A percentile compares a stretch with the other conserved stretches of the same genome.
These are phyloP conservation scores for Glaucopsyche alexis DNA, from an alignment of 2,888 invertebrate genomes.

Conservation along the genomic window DNA sequence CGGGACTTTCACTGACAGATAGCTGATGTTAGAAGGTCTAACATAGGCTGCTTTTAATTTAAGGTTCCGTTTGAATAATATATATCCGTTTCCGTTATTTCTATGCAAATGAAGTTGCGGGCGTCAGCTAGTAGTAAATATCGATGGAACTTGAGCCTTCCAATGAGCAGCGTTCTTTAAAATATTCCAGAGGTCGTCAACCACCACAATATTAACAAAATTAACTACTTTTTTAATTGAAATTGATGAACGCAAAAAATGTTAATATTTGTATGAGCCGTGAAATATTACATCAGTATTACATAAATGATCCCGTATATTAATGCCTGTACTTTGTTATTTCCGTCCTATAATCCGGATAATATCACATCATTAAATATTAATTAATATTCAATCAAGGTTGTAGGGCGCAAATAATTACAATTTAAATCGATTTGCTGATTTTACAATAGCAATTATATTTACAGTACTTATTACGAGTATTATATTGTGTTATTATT, in stretches of 20 bases:
- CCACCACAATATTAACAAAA: too few species aligned
- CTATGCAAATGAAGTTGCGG: too few species aligned
- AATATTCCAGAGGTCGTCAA: too few species aligned
- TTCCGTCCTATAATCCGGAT: constrained; percentile 26
- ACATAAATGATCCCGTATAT: constrained; percentile 23
- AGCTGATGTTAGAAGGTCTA: too few species aligned
- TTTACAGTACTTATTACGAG: background rate
- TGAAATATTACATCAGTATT: constrained; percentile 25
- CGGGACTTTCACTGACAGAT: too few species aligned
- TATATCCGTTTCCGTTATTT: too few species aligned
- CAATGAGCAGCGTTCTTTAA: too few species aligned
- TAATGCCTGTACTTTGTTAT: constrained; percentile 22
- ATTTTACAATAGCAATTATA: background rate
- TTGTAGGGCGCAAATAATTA: background rate
- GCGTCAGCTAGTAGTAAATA: too few species aligned
- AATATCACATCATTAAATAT: constrained; percentile 25
- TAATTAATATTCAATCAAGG: constrained; percentile 22
- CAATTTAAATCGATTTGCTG: constrained; percentile 4
- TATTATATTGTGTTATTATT: background rate
- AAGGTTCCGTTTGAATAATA: too few species aligned
- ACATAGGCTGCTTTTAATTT: too few species aligned
- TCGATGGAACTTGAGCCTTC: too few species aligned
- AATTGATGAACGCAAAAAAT: background rate
- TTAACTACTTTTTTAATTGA: background rate
- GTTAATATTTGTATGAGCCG: constrained; percentile 1